These are phyloP conservation scores for Mastomys coucha DNA, from an alignment of 2,113 vertebrate genomes.

Conservation along the genomic window DNA sequence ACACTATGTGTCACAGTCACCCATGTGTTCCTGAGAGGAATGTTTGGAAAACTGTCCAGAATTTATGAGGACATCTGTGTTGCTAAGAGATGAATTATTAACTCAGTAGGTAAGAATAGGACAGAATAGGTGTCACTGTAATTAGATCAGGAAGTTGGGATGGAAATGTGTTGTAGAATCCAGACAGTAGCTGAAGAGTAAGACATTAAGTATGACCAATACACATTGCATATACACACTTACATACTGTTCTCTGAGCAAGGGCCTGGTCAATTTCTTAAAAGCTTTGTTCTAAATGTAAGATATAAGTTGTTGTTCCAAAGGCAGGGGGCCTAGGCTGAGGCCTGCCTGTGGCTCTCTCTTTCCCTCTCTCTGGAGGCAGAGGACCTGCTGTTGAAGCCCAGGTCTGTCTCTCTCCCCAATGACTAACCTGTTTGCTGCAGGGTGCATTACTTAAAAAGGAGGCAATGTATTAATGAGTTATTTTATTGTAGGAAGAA, in stretches of 20 bases:
- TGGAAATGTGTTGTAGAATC: neutral
- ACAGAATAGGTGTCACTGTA: neutral
- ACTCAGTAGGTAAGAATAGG: neutral
- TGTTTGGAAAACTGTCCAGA: neutral
- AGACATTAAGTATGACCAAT: neutral
- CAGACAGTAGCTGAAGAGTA: neutral
- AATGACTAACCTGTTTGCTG: too few relatives aligned
- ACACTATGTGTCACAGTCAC: neutral
- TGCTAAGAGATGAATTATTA: neutral
- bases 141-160: neutral
- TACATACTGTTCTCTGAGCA: neutral
- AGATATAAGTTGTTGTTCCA: neutral
- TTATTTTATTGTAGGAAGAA: too few relatives aligned
- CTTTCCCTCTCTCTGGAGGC: too few relatives aligned
- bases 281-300: neutral
- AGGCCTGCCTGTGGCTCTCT: too few relatives aligned
- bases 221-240: neutral
- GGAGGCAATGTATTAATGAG: too few relatives aligned
- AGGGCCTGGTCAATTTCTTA: neutral
- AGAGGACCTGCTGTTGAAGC: too few relatives aligned
- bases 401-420: too few relatives aligned
- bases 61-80: neutral
- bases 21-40: neutral
- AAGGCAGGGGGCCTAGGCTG: too few relatives aligned
- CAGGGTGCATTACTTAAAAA: too few relatives aligned